Percentiles rank a stretch among this genome's conserved stretches.
phyloP scores from a whole-genome alignment of 2,797 vertebrate species.

The Cuniculus paca region DNA sequence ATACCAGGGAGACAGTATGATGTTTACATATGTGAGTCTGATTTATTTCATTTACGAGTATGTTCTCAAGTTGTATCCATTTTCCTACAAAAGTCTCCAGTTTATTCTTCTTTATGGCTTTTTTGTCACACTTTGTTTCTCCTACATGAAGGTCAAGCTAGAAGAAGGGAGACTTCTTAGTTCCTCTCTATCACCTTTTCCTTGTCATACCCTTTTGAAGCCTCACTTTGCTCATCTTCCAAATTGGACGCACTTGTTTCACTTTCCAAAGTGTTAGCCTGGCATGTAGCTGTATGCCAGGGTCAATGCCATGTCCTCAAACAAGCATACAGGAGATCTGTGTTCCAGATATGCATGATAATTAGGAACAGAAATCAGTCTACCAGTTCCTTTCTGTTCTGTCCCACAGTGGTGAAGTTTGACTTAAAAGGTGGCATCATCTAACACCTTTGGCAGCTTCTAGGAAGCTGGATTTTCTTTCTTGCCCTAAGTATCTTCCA shows the following conservation, averaged over 20 bases:
- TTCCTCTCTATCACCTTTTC: neutral
- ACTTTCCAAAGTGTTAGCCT: neutral
- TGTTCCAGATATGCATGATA: rapidly evolving
- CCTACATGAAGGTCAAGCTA: neutral
- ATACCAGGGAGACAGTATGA: too few relatives aligned
- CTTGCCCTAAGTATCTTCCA: rapidly evolving
- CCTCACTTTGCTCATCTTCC: neutral
- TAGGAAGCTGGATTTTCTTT: neutral
- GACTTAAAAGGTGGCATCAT: too few relatives aligned
- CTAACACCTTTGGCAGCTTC: neutral
- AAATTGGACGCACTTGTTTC: rapidly evolving
- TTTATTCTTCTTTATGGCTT: too few relatives aligned
- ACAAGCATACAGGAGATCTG: neutral
- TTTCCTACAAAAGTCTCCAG: too few relatives aligned
- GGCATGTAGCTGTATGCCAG: rapidly evolving
- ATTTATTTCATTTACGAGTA: too few relatives aligned
- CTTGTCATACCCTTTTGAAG: neutral
- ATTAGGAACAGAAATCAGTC: too few relatives aligned
- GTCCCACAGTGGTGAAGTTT: neutral
- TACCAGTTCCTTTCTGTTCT: neutral
- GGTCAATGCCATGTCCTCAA: neutral
- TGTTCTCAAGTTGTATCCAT: too few relatives aligned
- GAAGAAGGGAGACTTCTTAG: neutral
- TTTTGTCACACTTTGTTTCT: neutral
- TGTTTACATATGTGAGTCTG: too few relatives aligned